Percentiles rank a stretch among this genome's conserved stretches.
These are phyloP conservation scores for Nettapus auritus DNA, from an alignment of 2,113 vertebrate genomes.

Conservation along the genomic window DNA sequence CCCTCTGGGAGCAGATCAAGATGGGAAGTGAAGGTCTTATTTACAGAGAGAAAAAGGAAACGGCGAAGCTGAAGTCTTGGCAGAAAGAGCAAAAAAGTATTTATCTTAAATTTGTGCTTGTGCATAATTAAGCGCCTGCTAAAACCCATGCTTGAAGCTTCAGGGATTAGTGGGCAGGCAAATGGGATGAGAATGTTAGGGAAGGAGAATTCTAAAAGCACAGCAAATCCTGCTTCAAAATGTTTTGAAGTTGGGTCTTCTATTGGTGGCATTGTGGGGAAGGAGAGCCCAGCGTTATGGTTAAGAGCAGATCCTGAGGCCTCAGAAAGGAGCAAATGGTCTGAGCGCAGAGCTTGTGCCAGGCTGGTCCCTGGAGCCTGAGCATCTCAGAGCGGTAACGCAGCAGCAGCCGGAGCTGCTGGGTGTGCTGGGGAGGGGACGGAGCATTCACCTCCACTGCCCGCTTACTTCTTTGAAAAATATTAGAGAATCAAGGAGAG, in stretches of 20 bases:
- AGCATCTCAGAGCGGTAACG: not conserved
- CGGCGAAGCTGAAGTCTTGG: not conserved
- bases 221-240: not conserved
- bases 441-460: not conserved
- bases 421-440: not conserved
- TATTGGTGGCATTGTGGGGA: not conserved
- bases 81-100: not conserved
- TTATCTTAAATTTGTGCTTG: not conserved
- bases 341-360: not conserved
- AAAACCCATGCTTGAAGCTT: not conserved
- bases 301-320: not conserved
- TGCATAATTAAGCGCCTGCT: not conserved
- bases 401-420: not conserved
- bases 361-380: rapidly evolving
- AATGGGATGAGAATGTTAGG: not conserved
- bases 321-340: not conserved
- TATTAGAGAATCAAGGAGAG: not conserved
- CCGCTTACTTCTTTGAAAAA: not conserved
- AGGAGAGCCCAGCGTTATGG: not conserved
- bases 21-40: not conserved
- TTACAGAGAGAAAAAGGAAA: not conserved
- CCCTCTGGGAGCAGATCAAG: not conserved
- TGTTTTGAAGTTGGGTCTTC: not conserved
- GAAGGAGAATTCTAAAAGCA: not conserved
- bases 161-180: not conserved